Conservation (phyloP, 1,140 invertebrate species). For the Chrysomallon squamiferum region DNA sequence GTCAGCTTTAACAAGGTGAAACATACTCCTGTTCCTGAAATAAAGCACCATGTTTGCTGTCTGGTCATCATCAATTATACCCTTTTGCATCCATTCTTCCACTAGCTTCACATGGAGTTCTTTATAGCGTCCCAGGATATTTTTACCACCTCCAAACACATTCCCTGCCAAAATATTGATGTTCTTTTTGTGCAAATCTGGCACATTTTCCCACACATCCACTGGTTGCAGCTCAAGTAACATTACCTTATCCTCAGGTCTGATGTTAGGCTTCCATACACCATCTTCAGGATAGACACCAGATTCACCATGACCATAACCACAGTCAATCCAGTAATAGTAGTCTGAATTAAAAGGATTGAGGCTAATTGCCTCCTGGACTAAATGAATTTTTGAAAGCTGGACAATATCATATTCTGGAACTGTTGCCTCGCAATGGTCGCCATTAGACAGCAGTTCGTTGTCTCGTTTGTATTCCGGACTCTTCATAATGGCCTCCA, state of each 20-base stretch:
- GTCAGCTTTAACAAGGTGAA: constrained; percentile 11
- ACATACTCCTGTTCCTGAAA: constrained; percentile 13
- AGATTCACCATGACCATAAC: constrained; percentile 19
- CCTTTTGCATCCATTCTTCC: constrained; percentile 9
- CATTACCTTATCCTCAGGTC: constrained; percentile 9
- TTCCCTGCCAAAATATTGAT: constrained; percentile 9
- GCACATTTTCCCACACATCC: not conserved
- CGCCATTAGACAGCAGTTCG: constrained; percentile 12
- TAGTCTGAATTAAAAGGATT: constrained; percentile 17
- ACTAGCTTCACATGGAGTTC: constrained; percentile 12
- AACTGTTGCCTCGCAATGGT: constrained; percentile 10
- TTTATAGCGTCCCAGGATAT: not conserved
- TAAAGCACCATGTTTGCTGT: constrained; percentile 13
- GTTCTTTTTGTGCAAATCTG: constrained; percentile 15
- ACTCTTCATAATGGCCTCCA: constrained; percentile 20
- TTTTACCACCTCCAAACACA: constrained; percentile 13
- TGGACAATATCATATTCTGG: constrained; percentile 30
- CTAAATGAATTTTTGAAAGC: constrained; percentile 22
- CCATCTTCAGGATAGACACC: constrained; percentile 12
- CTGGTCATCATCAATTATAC: constrained; percentile 25
- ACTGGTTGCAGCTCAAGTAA: constrained; percentile 7
- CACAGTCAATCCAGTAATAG: constrained; percentile 20
- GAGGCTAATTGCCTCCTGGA: constrained; percentile 5
- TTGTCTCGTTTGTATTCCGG: constrained; percentile 17
- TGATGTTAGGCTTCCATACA: constrained; percentile 13